These are phyloP conservation scores for Pelusios castaneus DNA, from an alignment of 2,113 vertebrate species.

Conservation along the genomic window DNA sequence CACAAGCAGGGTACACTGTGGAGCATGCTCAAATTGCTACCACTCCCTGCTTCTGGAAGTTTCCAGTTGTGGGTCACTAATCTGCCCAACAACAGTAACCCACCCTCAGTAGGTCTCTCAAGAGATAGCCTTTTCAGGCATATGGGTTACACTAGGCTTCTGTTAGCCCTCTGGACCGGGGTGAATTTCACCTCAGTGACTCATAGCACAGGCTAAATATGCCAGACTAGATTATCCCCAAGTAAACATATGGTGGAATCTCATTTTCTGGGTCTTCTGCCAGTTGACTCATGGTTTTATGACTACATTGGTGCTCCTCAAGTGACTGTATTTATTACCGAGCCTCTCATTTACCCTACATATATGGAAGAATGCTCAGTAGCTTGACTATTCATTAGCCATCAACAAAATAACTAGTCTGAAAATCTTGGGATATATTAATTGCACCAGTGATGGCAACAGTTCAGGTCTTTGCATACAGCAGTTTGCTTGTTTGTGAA, in stretches of 20 bases:
- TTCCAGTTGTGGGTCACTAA: too few species aligned
- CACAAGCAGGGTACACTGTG: too few species aligned
- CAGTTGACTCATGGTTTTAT: not conserved
- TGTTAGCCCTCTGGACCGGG: not conserved
- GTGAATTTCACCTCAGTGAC: not conserved
- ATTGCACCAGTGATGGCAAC: not conserved
- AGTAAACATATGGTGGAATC: not conserved
- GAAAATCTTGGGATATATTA: not conserved
- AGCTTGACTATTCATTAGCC: not conserved
- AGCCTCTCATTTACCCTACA: not conserved
- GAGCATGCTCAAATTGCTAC: too few species aligned
- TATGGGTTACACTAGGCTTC: not conserved
- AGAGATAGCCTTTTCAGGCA: too few species aligned
- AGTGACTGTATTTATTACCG: not conserved
- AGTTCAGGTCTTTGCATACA: not conserved
- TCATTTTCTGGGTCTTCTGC: not conserved
- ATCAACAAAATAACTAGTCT: not conserved
- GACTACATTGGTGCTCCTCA: not conserved
- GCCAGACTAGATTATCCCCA: not conserved
- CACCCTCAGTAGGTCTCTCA: too few species aligned
- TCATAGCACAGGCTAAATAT: fast-evolving
- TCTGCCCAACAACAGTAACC: too few species aligned
- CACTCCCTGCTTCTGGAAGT: too few species aligned
- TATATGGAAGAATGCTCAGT: not conserved
- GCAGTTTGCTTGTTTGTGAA: not conserved